Percentiles rank a stretch among this genome's conserved stretches.
These are phyloP conservation scores for Pocillopora damicornis DNA, from an alignment of 64 coral and sea anemone genomes.

Conservation along the genomic window DNA sequence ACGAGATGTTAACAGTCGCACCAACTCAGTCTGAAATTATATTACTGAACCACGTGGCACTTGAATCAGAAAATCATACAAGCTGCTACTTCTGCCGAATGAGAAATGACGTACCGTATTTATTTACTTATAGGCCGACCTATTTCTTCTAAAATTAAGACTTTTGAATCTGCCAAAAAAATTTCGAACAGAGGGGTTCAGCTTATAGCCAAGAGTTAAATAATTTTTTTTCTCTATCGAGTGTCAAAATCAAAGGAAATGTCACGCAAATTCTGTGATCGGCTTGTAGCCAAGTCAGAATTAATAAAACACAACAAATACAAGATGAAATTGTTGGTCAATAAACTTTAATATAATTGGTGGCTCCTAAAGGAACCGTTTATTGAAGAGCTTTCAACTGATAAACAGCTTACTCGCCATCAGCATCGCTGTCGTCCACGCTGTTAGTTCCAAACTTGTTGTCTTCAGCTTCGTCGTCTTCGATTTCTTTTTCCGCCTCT, in stretches of 20 bases:
- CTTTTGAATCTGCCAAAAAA: neutral
- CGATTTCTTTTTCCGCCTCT: neutral
- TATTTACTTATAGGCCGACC: neutral
- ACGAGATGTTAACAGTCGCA: too few species aligned
- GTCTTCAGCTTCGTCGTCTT: neutral
- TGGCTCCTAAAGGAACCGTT: constrained; percentile 37
- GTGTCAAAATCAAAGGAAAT: too few species aligned
- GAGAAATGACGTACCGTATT: neutral
- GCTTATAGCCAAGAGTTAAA: constrained; percentile 18
- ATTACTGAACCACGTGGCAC: too few species aligned
- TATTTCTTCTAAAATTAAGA: neutral
- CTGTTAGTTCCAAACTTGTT: neutral
- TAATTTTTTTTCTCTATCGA: too few species aligned
- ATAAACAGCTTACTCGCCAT: constrained; percentile 4
- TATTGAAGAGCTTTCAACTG: neutral
- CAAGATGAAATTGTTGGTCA: neutral
- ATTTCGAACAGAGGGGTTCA: neutral
- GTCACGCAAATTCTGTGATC: too few species aligned
- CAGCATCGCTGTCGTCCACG: neutral
- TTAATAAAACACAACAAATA: neutral
- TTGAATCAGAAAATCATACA: too few species aligned
- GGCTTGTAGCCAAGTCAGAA: neutral
- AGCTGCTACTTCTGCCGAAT: too few species aligned
- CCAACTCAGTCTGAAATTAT: too few species aligned
- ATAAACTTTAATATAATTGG: constrained; percentile 21